These are phyloP conservation scores for Gadus macrocephalus DNA, from an alignment of 2,113 vertebrate genomes.

Conservation along the genomic window DNA sequence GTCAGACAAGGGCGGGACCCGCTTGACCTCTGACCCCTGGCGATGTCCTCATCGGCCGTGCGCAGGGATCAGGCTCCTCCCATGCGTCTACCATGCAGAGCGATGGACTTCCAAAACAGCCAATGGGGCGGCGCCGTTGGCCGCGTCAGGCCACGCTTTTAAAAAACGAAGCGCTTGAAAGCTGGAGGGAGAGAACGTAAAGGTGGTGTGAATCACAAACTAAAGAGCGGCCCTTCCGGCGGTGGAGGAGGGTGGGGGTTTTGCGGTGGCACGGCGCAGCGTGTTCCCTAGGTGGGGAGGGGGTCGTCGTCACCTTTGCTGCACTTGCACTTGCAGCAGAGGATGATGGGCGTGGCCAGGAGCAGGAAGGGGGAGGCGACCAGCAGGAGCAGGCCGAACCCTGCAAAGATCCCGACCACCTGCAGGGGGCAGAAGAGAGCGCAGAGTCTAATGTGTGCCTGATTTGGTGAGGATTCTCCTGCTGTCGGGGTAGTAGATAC, in stretches of 20 bases:
- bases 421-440: slow-evolving; percentile 44
- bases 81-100: slow-evolving; percentile 54
- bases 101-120: slow-evolving; percentile 47
- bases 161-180: slow-evolving; percentile 59
- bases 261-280: background rate
- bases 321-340: slow-evolving; percentile 99
- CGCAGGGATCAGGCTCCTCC: slow-evolving; percentile 24
- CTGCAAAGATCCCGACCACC: slow-evolving; percentile 98
- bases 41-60: slow-evolving; percentile 14
- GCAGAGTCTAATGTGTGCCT: background rate
- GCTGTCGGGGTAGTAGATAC: too few species aligned
- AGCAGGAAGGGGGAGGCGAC: slow-evolving; percentile 96
- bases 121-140: slow-evolving; percentile 5
- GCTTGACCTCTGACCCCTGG: slow-evolving; percentile 35
- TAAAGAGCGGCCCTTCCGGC: slow-evolving; percentile 33
- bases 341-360: slow-evolving; percentile 92
- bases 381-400: slow-evolving; percentile 91
- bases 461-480: too few species aligned
- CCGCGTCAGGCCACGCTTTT: slow-evolving; percentile 37
- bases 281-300: slow-evolving; percentile 80
- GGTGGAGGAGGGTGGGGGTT: background rate
- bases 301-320: slow-evolving; percentile 97
- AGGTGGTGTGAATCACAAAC: background rate
- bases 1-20: background rate
- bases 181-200: slow-evolving; percentile 46